These are phyloP conservation scores for Eudasyphora cyanicolor DNA, from an alignment of 2,888 invertebrate genomes.

Conservation along the genomic window DNA sequence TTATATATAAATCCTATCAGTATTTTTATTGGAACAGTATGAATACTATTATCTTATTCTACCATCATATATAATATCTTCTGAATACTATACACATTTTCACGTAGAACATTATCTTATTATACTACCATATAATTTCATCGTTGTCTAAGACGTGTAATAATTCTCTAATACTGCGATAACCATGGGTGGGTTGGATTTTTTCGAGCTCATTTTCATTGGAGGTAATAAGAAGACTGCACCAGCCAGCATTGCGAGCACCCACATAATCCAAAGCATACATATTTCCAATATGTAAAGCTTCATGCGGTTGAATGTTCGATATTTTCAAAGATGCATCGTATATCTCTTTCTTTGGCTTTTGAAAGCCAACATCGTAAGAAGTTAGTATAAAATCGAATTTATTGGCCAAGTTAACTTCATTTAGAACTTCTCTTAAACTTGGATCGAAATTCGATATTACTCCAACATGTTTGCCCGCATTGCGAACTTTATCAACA, in stretches of 20 bases:
- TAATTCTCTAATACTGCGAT: constrained; percentile 69
- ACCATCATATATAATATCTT: too few relatives aligned
- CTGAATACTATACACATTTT: too few relatives aligned
- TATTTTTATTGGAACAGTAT: too few relatives aligned
- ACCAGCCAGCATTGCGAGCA: constrained; percentile 83
- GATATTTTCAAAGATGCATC: constrained; percentile 81
- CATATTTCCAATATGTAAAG: constrained; percentile 92
- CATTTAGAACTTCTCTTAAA: constrained; percentile 84
- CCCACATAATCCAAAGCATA: constrained; percentile 88
- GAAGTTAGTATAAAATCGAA: constrained; percentile 92
- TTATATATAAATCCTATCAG: neutral
- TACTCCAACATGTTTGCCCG: constrained; percentile 83
- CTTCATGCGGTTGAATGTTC: constrained; percentile 82
- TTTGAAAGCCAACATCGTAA: constrained; percentile 84
- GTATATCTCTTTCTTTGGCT: constrained; percentile 76
- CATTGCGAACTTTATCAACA: constrained; percentile 80
- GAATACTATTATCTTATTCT: too few relatives aligned
- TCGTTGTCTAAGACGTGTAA: constrained; percentile 70
- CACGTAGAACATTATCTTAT: too few relatives aligned
- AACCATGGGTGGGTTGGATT: constrained; percentile 69
- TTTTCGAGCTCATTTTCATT: constrained; percentile 47
- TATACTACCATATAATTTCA: constrained; percentile 72
- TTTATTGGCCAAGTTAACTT: constrained; percentile 82
- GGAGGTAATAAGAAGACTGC: constrained; percentile 71
- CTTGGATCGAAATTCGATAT: constrained; percentile 95